Base-by-base conservation (phyloP, 1,140 invertebrate species). In the Arctopsyche grandis region DNA sequence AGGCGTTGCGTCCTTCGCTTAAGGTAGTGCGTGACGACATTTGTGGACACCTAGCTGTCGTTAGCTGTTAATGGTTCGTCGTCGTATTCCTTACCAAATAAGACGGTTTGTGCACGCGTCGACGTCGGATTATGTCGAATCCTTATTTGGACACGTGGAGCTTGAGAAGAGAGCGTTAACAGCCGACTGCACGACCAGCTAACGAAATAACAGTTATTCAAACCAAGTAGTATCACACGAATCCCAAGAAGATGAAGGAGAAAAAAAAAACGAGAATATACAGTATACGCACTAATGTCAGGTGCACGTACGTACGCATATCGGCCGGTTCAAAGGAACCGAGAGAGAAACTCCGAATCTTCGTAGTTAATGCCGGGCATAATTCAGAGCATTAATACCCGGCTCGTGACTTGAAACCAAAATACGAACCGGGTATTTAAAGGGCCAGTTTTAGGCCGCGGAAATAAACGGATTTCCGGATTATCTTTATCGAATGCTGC, bases 61-160 rank as follows among this genome's bases (percentile, higher is more conserved):
- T 22, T 5, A 26, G 24, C 22, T 22, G 63, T 66, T 14, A 26
- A 66, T 66, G 21, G 63, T 66, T 22, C 10, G 21, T 22, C 12
- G 19, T 63, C 63, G 63, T 19, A 12, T 12, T 66, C 63, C 19
- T 26, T 66, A 66, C 63, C 63, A 66, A 66, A 66, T 66, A 66
- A 66, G 63, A 66, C 63, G 12, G 48, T 52, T 52, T 52, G 48
- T 14, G 10, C 16, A 52, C 48, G 63, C 63, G 63, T 66, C 63
- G 63, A 14, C 22, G 63, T 66, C 63, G 63, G 24, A 26, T 66
- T 26, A 26, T 5, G 22, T 24, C 63, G 63, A 26, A 66, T 22
- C 63, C 63, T 22, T 66, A 22, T 66, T 22, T 66, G 63, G 63
- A 24, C 63, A 66, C 63, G 63, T 14, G 10, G 63, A 66, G 12